Evolutionary conservation across 2,797 vertebrate species (phyloP).

Genomic region (Trematomus bernacchii): DNA sequence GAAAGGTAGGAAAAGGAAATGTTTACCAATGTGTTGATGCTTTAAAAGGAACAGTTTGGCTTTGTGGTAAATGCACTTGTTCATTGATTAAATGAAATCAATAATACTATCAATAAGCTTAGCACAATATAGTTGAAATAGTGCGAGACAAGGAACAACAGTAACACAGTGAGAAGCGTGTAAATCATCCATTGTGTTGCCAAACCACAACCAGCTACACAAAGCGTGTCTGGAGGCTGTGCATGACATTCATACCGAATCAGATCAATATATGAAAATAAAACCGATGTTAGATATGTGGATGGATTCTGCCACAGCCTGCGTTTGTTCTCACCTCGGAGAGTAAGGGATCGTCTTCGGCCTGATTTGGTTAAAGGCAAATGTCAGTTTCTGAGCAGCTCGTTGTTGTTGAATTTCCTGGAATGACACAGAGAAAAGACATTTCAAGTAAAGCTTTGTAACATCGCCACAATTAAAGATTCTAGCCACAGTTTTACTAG

Average conservation of each 20-base stretch:
- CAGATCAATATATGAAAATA: not conserved
- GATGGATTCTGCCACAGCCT: not conserved
- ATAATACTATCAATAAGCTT: not conserved
- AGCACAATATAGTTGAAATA: not conserved
- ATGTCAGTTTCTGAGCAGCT: slow-evolving; percentile 98
- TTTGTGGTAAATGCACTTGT: not conserved
- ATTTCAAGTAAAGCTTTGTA: not conserved
- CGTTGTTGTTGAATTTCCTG: slow-evolving; percentile 99
- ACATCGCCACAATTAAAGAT: not conserved
- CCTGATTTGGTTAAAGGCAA: slow-evolving; percentile 98
- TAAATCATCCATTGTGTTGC: not conserved
- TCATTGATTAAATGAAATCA: not conserved
- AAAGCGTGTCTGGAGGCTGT: not conserved
- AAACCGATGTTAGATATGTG: not conserved
- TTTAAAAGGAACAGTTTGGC: not conserved
- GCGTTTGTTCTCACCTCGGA: slow-evolving; percentile 87
- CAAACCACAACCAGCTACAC: slow-evolving; percentile 18
- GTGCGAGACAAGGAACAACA: not conserved
- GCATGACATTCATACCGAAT: not conserved
- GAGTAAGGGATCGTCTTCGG: slow-evolving; percentile 98
- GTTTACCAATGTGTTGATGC: not conserved
- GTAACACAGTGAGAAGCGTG: too few species aligned
- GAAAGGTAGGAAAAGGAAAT: too few species aligned
- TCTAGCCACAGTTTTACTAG: not conserved
- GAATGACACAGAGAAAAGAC: slow-evolving; percentile 24